phyloP scores from a whole-genome alignment of 2,888 invertebrate species.

The Lissonota sp. region DNA sequence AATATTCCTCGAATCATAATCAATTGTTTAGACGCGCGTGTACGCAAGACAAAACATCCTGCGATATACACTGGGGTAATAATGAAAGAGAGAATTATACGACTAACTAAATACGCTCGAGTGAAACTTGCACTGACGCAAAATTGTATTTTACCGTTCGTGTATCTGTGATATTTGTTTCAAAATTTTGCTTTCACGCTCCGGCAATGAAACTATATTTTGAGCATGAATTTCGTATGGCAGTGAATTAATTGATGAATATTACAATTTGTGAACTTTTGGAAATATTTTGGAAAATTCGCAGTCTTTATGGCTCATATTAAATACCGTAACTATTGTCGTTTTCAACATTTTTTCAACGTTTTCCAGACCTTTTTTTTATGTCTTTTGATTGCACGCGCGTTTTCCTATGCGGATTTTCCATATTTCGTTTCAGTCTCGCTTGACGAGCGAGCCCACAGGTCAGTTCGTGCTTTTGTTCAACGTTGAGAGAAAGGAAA shows the following conservation, averaged over 20 bases:
- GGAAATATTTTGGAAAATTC: no score
- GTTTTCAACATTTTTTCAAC: conserved; percentile 1
- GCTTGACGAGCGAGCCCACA: not conserved
- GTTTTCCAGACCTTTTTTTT: conserved; percentile 7
- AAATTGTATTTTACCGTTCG: not conserved
- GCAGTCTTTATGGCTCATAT: not conserved
- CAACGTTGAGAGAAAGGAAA: conserved; percentile 34
- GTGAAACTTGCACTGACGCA: conserved; percentile 36
- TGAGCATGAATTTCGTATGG: not conserved
- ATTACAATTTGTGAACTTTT: no score
- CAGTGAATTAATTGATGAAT: no score
- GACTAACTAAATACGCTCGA: conserved; percentile 30
- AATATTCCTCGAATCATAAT: not conserved
- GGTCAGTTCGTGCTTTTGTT: conserved; percentile 21
- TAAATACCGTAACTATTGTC: conserved; percentile 12
- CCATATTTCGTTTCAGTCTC: not conserved
- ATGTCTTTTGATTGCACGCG: conserved; percentile 10
- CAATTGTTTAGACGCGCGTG: not conserved
- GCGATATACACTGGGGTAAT: conserved; percentile 1
- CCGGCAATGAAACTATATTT: not conserved
- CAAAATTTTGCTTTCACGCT: not conserved
- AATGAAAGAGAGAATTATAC: conserved; percentile 10
- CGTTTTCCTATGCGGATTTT: conserved; percentile 30
- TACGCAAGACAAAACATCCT: conserved; percentile 2
- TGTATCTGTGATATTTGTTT: not conserved